These are phyloP conservation scores for Phylloscopus trochiloides DNA, from an alignment of 2,113 vertebrate species.

Conservation along the genomic window DNA sequence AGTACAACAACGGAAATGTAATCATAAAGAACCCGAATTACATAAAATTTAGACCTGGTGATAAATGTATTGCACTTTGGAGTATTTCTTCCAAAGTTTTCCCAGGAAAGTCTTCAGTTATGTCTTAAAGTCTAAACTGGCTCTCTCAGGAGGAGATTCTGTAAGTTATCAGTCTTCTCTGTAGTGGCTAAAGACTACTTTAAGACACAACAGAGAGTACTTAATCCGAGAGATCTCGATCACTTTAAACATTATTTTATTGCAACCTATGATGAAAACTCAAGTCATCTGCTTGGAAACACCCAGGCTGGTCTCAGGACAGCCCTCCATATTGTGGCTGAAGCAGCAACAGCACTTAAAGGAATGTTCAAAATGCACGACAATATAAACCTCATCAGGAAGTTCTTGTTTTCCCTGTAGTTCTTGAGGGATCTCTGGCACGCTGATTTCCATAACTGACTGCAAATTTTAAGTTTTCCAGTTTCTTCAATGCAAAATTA, in stretches of 20 bases:
- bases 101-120: constrained; percentile 3
- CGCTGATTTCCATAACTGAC: background rate
- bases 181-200: background rate
- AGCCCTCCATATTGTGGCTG: background rate
- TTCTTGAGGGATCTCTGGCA: background rate
- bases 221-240: background rate
- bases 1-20: background rate
- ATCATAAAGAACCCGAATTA: background rate
- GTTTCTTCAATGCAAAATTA: background rate
- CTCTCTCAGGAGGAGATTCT: background rate
- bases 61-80: background rate
- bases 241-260: background rate
- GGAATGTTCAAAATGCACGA: background rate
- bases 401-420: background rate
- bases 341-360: background rate
- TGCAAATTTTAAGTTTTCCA: background rate
- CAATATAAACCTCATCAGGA: background rate
- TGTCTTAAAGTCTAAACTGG: background rate
- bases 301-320: background rate
- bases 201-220: background rate
- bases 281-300: background rate
- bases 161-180: background rate
- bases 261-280: background rate
- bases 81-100: background rate
- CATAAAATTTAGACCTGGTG: background rate